Conservation (phyloP, 2,888 invertebrate species). For the Heliconius erato region DNA sequence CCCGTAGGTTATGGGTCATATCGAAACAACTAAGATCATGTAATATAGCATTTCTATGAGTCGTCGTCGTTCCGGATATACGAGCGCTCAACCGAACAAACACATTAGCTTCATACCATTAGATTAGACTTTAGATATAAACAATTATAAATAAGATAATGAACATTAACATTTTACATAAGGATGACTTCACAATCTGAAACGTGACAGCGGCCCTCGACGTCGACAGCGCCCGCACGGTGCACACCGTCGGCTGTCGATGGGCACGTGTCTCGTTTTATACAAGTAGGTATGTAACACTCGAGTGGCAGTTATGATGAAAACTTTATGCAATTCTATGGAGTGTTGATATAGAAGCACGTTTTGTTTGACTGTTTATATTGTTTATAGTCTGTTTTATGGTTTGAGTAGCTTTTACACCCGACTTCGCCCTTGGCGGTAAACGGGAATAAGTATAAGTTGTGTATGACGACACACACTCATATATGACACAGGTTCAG, state of each 20-base stretch:
- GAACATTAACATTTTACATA: slow-evolving; percentile 40
- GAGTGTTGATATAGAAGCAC: background rate
- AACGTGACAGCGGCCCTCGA: slow-evolving; percentile 43
- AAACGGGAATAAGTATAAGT: too few species aligned
- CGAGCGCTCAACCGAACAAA: background rate
- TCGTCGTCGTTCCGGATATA: background rate
- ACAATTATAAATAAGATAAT: slow-evolving; percentile 33
- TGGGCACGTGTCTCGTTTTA: slow-evolving; percentile 32
- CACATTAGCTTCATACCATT: background rate
- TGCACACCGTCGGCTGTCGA: background rate
- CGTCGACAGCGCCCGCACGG: background rate
- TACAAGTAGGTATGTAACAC: background rate
- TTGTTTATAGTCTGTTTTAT: background rate
- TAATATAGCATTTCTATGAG: too few species aligned
- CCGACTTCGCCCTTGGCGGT: too few species aligned
- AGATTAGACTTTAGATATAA: background rate
- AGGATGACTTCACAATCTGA: slow-evolving; percentile 45
- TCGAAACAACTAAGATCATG: too few species aligned
- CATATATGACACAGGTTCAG: too few species aligned
- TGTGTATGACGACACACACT: too few species aligned
- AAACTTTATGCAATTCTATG: slow-evolving; percentile 6
- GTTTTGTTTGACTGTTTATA: background rate
- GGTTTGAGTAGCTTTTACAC: background rate
- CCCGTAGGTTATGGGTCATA: too few species aligned
- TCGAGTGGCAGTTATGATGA: slow-evolving; percentile 1